Conservation (phyloP, 1,140 invertebrate genomes). For the Akabosia matsudoensis region DNA sequence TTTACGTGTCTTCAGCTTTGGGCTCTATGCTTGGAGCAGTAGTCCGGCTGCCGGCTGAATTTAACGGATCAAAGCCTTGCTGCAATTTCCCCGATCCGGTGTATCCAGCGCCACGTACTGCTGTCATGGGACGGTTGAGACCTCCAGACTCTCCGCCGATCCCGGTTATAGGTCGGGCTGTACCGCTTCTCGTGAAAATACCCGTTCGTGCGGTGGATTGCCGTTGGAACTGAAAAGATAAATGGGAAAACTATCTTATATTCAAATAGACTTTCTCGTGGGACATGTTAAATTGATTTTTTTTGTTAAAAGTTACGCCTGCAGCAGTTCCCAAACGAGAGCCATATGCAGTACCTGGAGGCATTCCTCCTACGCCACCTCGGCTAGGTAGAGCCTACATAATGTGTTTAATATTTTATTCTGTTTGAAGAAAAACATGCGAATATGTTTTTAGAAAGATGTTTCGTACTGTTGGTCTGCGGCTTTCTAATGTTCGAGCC, state of each 20-base stretch:
- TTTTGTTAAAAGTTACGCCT: constrained; percentile 52
- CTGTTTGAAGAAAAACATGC: too few species aligned
- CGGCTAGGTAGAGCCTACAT: neutral
- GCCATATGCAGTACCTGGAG: constrained; percentile 50
- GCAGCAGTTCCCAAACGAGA: constrained; percentile 56
- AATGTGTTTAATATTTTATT: neutral
- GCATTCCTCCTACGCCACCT: neutral
- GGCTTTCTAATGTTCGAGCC: constrained; percentile 52
- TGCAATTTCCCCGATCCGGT: constrained; percentile 62
- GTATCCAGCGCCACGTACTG: constrained; percentile 91
- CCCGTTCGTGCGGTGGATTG: constrained; percentile 33
- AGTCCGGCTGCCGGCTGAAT: constrained; percentile 59
- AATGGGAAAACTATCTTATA: neutral
- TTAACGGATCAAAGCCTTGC: constrained; percentile 72
- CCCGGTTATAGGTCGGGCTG: constrained; percentile 46
- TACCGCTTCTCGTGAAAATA: constrained; percentile 37
- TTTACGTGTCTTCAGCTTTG: constrained; percentile 73
- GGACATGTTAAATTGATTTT: neutral
- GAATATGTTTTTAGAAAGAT: neutral
- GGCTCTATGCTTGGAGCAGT: constrained; percentile 61
- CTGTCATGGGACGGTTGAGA: constrained; percentile 80
- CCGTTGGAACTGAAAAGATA: constrained; percentile 37
- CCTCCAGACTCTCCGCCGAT: constrained; percentile 45
- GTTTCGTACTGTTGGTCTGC: constrained; percentile 36
- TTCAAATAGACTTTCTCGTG: constrained; percentile 4